phyloP scores from a whole-genome alignment of 2,113 vertebrate genomes.

The Cyanistes caeruleus region DNA sequence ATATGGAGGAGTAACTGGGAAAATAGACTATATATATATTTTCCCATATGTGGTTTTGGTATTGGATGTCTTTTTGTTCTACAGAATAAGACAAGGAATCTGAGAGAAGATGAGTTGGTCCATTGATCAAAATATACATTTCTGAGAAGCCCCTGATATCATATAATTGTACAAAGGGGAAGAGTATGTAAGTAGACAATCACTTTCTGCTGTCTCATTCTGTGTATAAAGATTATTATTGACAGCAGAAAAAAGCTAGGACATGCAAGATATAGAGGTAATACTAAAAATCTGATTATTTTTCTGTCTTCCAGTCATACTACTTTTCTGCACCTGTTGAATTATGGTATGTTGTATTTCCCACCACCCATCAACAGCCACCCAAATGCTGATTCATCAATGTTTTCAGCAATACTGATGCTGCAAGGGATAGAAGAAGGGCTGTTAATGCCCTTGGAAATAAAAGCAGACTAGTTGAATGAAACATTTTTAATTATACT shows the following conservation, averaged over 20 bases:
- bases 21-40: neutral
- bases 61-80: neutral
- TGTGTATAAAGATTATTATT: neutral
- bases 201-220: neutral
- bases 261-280: neutral
- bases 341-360: neutral
- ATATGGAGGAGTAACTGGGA: neutral
- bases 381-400: neutral
- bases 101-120: neutral
- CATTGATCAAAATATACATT: neutral
- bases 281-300: neutral
- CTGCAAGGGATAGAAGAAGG: neutral
- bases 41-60: neutral
- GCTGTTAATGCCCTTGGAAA: neutral
- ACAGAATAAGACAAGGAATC: neutral
- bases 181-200: neutral
- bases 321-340: constrained; percentile 35
- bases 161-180: neutral
- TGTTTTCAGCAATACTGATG: neutral
- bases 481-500: neutral
- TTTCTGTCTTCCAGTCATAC: neutral
- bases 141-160: neutral
- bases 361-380: constrained; percentile 5
- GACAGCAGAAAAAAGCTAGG: neutral
- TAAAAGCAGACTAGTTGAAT: neutral